Conservation (phyloP, 2,888 invertebrate genomes). For the Tenthredo amoena region DNA sequence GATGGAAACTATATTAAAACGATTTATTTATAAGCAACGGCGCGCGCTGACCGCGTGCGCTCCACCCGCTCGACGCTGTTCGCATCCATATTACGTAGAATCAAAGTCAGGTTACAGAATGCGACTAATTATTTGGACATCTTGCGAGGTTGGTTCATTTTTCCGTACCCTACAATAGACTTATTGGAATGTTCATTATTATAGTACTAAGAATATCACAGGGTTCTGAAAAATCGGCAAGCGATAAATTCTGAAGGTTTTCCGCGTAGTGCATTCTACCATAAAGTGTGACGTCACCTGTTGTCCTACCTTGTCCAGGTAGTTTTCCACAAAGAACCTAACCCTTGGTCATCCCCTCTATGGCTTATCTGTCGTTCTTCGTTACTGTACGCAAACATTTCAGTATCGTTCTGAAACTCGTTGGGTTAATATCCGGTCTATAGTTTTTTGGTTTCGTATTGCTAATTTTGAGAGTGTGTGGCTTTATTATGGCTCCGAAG, state of each 20-base stretch:
- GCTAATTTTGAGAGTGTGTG: neutral
- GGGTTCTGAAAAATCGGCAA: neutral
- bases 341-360: neutral
- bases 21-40: neutral
- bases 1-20: neutral
- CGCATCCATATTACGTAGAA: neutral
- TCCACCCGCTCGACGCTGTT: too few relatives aligned
- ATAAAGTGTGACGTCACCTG: neutral
- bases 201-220: neutral
- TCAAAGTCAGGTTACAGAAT: neutral
- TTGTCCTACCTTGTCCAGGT: neutral
- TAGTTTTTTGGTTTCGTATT: neutral
- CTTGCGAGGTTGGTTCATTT: neutral
- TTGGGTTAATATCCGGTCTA: neutral
- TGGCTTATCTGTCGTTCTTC: neutral
- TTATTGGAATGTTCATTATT: neutral
- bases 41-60: too few relatives aligned
- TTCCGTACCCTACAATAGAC: neutral
- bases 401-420: neutral
- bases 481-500: slow-evolving; percentile 15
- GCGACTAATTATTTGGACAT: neutral
- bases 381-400: neutral
- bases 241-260: neutral
- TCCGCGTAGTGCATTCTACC: neutral
- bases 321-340: neutral